Percentiles rank a stretch among this genome's conserved stretches.
Conservation (phyloP, 2,797 vertebrate genomes). For the Ataeniobius toweri region DNA sequence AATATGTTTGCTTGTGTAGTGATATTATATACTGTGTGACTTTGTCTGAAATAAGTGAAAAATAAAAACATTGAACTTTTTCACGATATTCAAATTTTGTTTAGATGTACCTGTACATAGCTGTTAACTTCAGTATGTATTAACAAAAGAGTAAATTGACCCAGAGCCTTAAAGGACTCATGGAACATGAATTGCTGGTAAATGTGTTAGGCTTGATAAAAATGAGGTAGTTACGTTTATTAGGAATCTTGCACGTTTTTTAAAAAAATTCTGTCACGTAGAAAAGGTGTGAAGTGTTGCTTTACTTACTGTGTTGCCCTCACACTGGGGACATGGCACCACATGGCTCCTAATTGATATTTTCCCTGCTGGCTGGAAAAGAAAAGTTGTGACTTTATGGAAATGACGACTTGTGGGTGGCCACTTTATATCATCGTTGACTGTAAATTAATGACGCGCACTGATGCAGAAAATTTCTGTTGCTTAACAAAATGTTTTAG, state of each 20-base stretch:
- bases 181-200: background rate
- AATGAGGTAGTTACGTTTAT: background rate
- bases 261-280: background rate
- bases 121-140: background rate
- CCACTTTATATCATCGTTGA: background rate
- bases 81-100: background rate
- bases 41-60: background rate
- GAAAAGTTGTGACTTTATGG: background rate
- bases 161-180: background rate
- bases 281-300: background rate
- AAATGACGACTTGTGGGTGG: conserved; percentile 1
- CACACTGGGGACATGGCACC: background rate
- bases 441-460: conserved; percentile 2
- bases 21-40: background rate
- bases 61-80: background rate
- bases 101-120: background rate
- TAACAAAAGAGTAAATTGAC: background rate
- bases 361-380: background rate
- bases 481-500: conserved; percentile 6
- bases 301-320: background rate
- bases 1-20: background rate
- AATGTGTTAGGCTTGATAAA: background rate
- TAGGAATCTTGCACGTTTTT: background rate
- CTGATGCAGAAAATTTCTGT: background rate
- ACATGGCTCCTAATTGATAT: background rate